Base-by-base conservation (phyloP, 2,113 vertebrate species). In the Addax nasomaculatus region DNA sequence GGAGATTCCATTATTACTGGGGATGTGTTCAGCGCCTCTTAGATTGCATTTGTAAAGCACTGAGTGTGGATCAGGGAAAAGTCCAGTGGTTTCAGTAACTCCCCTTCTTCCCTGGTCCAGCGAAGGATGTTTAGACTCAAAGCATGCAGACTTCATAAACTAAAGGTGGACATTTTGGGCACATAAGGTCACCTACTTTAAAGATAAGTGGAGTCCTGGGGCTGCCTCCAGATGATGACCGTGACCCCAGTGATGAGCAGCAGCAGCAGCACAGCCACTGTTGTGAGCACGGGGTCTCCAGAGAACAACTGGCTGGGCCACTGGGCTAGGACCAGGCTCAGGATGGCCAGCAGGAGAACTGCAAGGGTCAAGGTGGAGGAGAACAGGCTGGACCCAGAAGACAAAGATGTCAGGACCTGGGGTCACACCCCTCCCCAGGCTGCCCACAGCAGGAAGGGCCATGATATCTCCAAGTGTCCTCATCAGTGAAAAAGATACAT, bases 121-220 rank as follows among this genome's bases (percentile, higher is more conserved):
- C 0, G 2, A 29, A 78, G 47, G 60, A 30, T 21, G 29, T 8
- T 14, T 36, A 43, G 78, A 39, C 14, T 70, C 64, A 55, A 43
- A n/a, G 49, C 60, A 30, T 6, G n/a, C 23, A 81, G 51, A 86
- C 21, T n/a, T 39, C 39, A 39, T 7, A n/a, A 2, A 3, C 78
- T 64, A 36, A 47, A 14, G 80, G 36, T 73, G 19, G 51, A 27
- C 10, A 33, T 76, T 49, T 53, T 70, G n/a, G 12, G 55, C 14
- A n/a, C 51, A 49, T 7, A 12, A 8, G 0, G 1, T 33, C 58
- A 88, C 98, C 98, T 98, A 99, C 99, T 98, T 99, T 98, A 99
- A 90, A 99, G 98, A 0, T 88, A 97, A 0, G 97, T 86, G 11
- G 98, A 98, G 98, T 98, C 99, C 98, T 99, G n/a, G 21, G 11